Conservation (phyloP, 2,113 vertebrate species). For the Pseudonaja textilis region DNA sequence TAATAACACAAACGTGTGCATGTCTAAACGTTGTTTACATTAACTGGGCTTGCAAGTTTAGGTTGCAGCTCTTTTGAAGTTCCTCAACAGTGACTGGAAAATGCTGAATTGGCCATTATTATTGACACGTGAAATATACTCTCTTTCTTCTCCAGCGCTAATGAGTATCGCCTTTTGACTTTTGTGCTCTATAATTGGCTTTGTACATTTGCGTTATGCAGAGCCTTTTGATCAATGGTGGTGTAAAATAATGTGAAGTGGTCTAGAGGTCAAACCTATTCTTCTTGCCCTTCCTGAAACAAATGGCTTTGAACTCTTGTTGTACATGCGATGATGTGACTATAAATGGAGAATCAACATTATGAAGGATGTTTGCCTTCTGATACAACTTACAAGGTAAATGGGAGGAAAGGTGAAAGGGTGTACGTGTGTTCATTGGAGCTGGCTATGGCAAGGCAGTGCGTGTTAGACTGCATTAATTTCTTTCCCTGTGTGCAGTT, state of each 20-base stretch:
- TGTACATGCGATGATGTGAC: neutral
- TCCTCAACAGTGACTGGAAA: neutral
- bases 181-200: neutral
- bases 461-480: neutral
- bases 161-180: neutral
- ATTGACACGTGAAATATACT: neutral
- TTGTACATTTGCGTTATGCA: neutral
- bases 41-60: neutral
- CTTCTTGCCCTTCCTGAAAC: neutral
- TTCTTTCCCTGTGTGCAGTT: neutral
- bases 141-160: neutral
- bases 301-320: neutral
- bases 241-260: neutral
- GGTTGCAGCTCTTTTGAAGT: no score
- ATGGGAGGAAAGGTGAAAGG: neutral
- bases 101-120: neutral
- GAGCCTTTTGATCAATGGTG: neutral
- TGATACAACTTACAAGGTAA: neutral
- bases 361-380: neutral
- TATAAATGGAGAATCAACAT: neutral
- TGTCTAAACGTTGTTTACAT: neutral
- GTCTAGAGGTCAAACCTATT: neutral
- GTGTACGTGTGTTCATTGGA: neutral
- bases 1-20: neutral
- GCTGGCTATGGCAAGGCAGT: neutral